These are phyloP conservation scores for Haplochromis vanheusdeni DNA, from an alignment of 2,113 vertebrate species.

Conservation along the genomic window DNA sequence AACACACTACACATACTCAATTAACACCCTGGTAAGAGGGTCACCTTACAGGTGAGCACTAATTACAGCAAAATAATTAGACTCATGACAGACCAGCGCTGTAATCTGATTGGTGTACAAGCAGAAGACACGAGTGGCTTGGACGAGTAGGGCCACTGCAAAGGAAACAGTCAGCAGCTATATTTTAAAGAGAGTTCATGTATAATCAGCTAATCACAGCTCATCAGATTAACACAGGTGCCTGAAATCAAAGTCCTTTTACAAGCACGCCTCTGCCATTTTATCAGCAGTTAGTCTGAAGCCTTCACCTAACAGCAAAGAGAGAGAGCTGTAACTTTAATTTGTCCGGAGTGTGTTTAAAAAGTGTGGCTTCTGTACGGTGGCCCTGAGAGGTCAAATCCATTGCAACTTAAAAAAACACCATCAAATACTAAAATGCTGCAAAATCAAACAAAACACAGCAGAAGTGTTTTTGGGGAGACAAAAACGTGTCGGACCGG, in stretches of 20 bases:
- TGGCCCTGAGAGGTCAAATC: background rate
- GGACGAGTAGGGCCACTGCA: background rate
- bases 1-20: constrained; percentile 9
- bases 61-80: constrained; percentile 5
- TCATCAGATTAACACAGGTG: fast-evolving
- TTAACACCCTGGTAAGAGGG: constrained; percentile 21
- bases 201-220: background rate
- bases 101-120: background rate
- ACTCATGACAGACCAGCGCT: background rate
- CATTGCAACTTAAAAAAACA: fast-evolving
- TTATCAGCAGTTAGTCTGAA: background rate
- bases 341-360: fast-evolving
- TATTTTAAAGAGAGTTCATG: background rate
- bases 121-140: background rate
- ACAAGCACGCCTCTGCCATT: background rate
- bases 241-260: background rate
- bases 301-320: fast-evolving
- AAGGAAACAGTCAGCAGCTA: background rate
- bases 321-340: background rate
- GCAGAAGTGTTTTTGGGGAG: background rate
- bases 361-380: background rate
- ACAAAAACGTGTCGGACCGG: fast-evolving
- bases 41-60: constrained; percentile 18
- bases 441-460: background rate
- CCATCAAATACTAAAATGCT: background rate